Conservation (phyloP, 2,888 invertebrate genomes). For the Arge pagana region DNA sequence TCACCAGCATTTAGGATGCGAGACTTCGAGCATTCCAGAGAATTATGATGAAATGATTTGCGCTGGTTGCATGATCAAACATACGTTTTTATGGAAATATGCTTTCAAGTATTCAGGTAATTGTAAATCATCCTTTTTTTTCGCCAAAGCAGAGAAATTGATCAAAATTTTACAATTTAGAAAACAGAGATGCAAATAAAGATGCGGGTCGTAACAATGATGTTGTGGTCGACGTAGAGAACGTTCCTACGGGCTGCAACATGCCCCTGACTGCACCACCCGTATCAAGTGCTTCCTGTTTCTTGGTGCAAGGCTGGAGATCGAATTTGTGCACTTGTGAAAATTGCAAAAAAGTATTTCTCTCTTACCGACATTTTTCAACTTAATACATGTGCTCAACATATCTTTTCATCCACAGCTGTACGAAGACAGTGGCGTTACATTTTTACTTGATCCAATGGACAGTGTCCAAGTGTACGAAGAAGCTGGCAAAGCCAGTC, state of each 20-base stretch:
- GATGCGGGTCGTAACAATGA: slow-evolving; percentile 39
- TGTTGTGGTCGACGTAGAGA: slow-evolving; percentile 41
- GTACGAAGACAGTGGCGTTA: slow-evolving; percentile 72
- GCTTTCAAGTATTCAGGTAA: slow-evolving; percentile 55
- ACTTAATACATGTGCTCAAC: no score
- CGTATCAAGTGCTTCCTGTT: slow-evolving; percentile 66
- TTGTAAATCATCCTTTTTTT: not conserved
- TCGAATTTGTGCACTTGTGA: slow-evolving; percentile 74
- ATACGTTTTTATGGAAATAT: slow-evolving; percentile 77
- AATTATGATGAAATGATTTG: slow-evolving; percentile 85
- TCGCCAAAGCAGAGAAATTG: no score
- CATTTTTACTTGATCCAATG: slow-evolving; percentile 76
- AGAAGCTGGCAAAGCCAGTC: slow-evolving; percentile 71
- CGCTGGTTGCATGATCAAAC: slow-evolving; percentile 73
- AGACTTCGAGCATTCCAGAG: slow-evolving; percentile 62
- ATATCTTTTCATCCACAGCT: no score
- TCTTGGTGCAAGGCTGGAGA: slow-evolving; percentile 79
- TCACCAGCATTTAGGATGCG: slow-evolving; percentile 67
- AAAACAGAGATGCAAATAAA: slow-evolving; percentile 37
- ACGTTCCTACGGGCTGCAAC: slow-evolving; percentile 38
- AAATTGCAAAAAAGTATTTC: slow-evolving; percentile 60
- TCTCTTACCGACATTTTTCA: no score
- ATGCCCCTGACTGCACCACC: slow-evolving; percentile 39
- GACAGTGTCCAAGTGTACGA: slow-evolving; percentile 86
- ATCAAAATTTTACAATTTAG: slow-evolving; percentile 15